Base-by-base conservation (phyloP, 2,797 vertebrate species). In the Chelon auratus region DNA sequence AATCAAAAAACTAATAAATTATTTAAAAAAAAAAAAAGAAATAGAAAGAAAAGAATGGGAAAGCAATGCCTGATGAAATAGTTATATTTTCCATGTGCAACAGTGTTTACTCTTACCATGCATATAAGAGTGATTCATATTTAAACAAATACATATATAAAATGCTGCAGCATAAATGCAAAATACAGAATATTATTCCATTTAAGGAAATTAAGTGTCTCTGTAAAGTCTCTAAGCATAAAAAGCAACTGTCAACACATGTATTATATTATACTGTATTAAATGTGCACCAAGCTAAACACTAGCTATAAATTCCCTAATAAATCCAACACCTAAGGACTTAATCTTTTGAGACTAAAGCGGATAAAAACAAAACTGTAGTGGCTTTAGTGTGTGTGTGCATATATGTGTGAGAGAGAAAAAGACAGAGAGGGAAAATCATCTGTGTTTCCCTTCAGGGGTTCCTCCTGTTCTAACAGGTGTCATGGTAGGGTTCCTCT, bases 401-500 rank as follows among this genome's bases (percentile, higher is more conserved):
- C 9, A 10, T 18, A 15, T 42, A 68, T 45, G 66, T 10, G 51
- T 14, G 63, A 18, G 60, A 20, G 12, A 33, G 37, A 68, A 59
- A 64, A 18, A 76, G 60, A 55, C 11, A 50, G 40, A 61, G 51
- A 76, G 68, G 78, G 61, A 83, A 72, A 86, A 81, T 87, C 80
- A 85, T 83, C 74, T 77, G 81, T 85, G 78, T 90, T 90, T 90
- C 83, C 89, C 91, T 90, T 90, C 87, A 89, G 91, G 90, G 88
- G 84, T 88, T 88, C 87, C 89, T 87, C 84, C 76, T 92, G 83
- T 91, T 93, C 88, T 89, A 88, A 94, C 94, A 97, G 96, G 95
- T 97, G 96, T 95, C 94, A 93, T 95, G 90, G 94, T 87, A 87
- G 94, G 95, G 87, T 95, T 95, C 95, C 95, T 96, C 94, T 93